phyloP scores from a whole-genome alignment of 2,113 vertebrate species.

The Osmerus mordax region DNA sequence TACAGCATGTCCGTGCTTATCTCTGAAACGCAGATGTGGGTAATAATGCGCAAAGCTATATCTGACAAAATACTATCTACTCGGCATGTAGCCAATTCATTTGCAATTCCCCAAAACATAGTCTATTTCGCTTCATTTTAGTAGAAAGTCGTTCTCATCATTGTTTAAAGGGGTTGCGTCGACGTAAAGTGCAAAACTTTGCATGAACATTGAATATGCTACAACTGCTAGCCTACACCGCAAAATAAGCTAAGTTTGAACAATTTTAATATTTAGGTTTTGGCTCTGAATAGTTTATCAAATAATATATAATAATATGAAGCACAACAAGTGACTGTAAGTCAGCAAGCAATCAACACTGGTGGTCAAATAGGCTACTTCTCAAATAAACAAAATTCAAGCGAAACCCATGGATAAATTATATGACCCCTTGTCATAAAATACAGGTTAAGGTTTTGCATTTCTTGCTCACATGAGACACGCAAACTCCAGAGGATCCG shows the following conservation, averaged over 20 bases:
- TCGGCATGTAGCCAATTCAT: too few species aligned
- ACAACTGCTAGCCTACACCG: neutral
- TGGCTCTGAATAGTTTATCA: neutral
- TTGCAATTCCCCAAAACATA: too few species aligned
- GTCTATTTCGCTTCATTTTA: too few species aligned
- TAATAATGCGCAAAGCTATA: too few species aligned
- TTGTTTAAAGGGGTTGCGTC: too few species aligned
- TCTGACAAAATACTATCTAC: too few species aligned
- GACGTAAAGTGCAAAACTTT: neutral
- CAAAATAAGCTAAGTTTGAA: neutral
- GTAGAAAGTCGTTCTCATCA: too few species aligned
- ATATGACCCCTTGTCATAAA: too few species aligned
- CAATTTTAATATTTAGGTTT: neutral
- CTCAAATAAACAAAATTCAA: neutral
- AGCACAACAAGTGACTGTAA: neutral
- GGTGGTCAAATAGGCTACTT: too few species aligned
- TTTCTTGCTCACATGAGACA: slow-evolving; percentile 9
- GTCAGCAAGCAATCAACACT: neutral
- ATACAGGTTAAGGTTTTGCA: neutral
- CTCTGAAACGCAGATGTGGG: too few species aligned
- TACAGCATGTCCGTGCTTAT: too few species aligned
- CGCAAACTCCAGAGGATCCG: neutral
- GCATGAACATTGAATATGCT: neutral
- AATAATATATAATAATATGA: neutral
- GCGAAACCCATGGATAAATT: neutral